A percentile compares a stretch with the other conserved stretches of the same genome.
phyloP scores from a whole-genome alignment of 2,888 invertebrate genomes.

The Diaperis boleti region DNA sequence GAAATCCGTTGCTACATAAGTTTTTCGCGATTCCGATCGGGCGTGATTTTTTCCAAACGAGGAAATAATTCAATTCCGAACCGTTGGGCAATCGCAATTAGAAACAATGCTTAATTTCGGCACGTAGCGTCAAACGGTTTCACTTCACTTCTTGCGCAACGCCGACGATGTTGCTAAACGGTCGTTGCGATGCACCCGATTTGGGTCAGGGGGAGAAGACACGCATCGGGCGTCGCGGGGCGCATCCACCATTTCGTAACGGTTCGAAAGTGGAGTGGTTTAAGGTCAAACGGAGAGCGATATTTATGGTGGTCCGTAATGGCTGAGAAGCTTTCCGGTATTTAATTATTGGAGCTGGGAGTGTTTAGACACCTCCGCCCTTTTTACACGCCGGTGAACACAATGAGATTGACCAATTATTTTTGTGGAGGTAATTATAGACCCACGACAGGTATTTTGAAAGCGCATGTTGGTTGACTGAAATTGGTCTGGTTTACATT shows the following conservation, averaged over 20 bases:
- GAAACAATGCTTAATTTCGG: conserved; percentile 25
- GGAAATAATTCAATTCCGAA: conserved; percentile 22
- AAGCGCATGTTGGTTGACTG: too few relatives aligned
- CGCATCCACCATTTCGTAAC: conserved; percentile 33
- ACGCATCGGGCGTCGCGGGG: conserved; percentile 16
- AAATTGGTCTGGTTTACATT: too few relatives aligned
- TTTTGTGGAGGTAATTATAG: background rate
- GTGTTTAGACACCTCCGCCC: conserved; percentile 10
- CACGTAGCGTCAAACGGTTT: conserved; percentile 29
- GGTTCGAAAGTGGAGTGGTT: conserved; percentile 36
- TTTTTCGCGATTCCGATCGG: conserved; percentile 31
- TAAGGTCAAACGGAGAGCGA: conserved; percentile 23
- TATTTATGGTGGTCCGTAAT: conserved; percentile 24
- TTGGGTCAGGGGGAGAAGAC: conserved; percentile 24
- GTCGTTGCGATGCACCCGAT: conserved; percentile 13
- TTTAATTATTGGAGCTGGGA: conserved; percentile 22
- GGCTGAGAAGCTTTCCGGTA: conserved; percentile 32
- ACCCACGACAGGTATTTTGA: too few relatives aligned
- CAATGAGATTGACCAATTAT: conserved; percentile 1
- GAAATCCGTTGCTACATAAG: conserved; percentile 42
- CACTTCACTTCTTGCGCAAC: conserved; percentile 25
- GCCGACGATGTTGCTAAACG: conserved; percentile 17
- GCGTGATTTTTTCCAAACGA: conserved; percentile 9
- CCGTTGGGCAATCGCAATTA: conserved; percentile 18
- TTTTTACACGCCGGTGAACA: conserved; percentile 5